phyloP scores from a whole-genome alignment of 2,888 invertebrate genomes.

The Drosophila subquinaria region DNA sequence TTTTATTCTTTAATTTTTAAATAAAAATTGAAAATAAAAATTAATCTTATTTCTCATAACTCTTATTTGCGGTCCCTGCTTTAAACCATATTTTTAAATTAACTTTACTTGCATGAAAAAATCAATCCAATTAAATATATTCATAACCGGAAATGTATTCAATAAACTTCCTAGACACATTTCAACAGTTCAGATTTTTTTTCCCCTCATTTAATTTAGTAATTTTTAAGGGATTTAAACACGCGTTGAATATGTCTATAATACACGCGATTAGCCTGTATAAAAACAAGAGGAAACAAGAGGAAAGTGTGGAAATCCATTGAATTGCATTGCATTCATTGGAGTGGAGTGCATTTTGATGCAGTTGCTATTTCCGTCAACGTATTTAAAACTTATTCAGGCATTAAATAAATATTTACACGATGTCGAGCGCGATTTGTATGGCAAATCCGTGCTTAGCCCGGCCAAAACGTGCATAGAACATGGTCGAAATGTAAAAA shows the following conservation, averaged over 20 bases:
- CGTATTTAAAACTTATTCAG: constrained; percentile 80
- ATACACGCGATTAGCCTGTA: constrained; percentile 49
- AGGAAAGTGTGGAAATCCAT: constrained; percentile 27
- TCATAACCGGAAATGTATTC: too few relatives aligned
- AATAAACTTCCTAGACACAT: too few relatives aligned
- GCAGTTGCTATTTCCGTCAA: constrained; percentile 43
- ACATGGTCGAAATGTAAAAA: constrained; percentile 29
- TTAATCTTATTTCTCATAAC: too few relatives aligned
- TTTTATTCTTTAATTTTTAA: too few relatives aligned
- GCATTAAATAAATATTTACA: constrained; percentile 77
- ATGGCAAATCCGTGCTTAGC: constrained; percentile 78
- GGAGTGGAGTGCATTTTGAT: constrained; percentile 33
- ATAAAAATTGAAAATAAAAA: too few relatives aligned
- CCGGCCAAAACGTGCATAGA: constrained; percentile 53
- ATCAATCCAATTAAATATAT: too few relatives aligned
- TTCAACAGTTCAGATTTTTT: not conserved
- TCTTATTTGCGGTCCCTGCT: too few relatives aligned
- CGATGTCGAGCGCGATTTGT: constrained; percentile 39
- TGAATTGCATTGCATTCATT: constrained; percentile 35
- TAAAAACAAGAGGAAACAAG: not conserved
- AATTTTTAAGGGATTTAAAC: constrained; percentile 32
- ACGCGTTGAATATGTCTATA: constrained; percentile 21
- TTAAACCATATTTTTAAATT: too few relatives aligned
- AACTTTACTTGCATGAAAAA: too few relatives aligned
- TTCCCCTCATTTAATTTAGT: constrained; percentile 11